These are phyloP conservation scores for Echinarachnius parma DNA, from an alignment of 53 echinoderm and acorn worm genomes.

Conservation along the genomic window DNA sequence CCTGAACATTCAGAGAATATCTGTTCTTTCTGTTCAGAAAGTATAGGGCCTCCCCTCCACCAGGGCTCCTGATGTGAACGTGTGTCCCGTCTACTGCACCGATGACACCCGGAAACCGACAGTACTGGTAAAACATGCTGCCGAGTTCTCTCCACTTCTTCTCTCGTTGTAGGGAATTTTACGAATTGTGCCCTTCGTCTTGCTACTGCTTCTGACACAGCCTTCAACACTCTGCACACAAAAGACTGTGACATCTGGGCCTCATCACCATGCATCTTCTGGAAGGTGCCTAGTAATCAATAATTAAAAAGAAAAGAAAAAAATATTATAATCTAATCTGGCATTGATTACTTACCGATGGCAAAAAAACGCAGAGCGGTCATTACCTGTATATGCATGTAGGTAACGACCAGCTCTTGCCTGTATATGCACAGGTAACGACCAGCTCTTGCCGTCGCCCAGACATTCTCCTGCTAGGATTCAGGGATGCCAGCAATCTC, in stretches of 20 bases:
- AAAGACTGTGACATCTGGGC: constrained; percentile 4
- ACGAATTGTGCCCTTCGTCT: constrained; percentile 16
- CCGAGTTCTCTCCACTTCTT: constrained; percentile 4
- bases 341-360: too few species aligned
- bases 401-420: too few species aligned
- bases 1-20: constrained; percentile 37
- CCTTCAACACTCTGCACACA: constrained; percentile 3
- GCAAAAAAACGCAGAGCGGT: too few species aligned
- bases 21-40: constrained; percentile 36
- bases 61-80: constrained; percentile 33
- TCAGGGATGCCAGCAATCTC: too few species aligned
- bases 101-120: constrained; percentile 30
- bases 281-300: constrained; percentile 26
- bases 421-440: too few species aligned
- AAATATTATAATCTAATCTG: too few species aligned
- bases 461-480: too few species aligned
- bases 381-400: too few species aligned
- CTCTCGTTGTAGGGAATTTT: constrained; percentile 10
- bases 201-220: constrained; percentile 20
- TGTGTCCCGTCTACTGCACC: constrained; percentile 41
- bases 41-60: constrained; percentile 23
- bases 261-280: constrained; percentile 30
- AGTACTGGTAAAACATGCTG: constrained; percentile 21
- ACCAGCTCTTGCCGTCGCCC: too few species aligned
- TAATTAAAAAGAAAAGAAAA: too few species aligned